Percentiles rank a stretch among this genome's conserved stretches.
These are phyloP conservation scores for Coturnix japonica DNA, from an alignment of 2,113 vertebrate species.

Conservation along the genomic window DNA sequence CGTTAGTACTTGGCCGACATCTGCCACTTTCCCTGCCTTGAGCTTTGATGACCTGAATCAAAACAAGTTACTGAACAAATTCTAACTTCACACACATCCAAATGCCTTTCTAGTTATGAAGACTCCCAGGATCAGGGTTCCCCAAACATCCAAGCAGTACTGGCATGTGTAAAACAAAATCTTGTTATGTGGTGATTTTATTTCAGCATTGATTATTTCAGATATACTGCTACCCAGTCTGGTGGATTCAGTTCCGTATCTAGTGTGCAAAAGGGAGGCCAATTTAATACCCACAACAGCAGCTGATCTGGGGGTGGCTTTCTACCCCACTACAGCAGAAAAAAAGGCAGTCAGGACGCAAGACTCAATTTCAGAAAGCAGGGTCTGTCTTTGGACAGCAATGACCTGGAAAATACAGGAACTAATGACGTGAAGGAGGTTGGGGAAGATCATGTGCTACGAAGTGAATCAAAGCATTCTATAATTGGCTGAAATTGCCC, in stretches of 20 bases:
- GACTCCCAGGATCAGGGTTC: background rate
- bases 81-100: background rate
- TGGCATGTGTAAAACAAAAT: background rate
- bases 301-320: background rate
- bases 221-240: background rate
- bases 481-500: conserved; percentile 6
- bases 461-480: conserved; percentile 3
- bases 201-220: background rate
- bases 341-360: background rate
- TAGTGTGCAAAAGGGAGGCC: background rate
- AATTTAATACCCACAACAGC: background rate
- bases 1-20: background rate
- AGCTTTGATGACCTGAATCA: background rate
- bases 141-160: background rate
- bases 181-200: background rate
- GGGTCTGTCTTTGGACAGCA: background rate
- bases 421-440: background rate
- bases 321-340: background rate
- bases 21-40: background rate
- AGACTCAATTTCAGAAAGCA: background rate
- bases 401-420: conserved; percentile 2
- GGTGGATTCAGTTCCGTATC: background rate
- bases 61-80: background rate
- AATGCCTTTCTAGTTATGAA: background rate
- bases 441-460: background rate